These are phyloP conservation scores for Trachops cirrhosus DNA, from an alignment of 2,797 vertebrate species.

Conservation along the genomic window DNA sequence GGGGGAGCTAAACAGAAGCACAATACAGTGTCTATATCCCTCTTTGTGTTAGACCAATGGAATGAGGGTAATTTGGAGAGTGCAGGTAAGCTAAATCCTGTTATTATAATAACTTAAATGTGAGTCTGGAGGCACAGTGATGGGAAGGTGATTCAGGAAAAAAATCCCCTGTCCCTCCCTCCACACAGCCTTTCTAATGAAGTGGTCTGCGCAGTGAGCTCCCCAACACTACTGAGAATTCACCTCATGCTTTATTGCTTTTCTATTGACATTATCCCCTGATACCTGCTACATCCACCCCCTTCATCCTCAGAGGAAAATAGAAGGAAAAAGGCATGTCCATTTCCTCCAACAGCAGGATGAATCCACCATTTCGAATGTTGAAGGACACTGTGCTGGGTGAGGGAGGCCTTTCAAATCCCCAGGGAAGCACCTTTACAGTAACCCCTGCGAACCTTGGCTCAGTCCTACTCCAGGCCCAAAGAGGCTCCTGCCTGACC, in stretches of 20 bases:
- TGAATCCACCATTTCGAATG: background rate
- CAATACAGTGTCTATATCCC: constrained; percentile 42
- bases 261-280: background rate
- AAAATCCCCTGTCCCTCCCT: no score
- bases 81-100: constrained; percentile 24
- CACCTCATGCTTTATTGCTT: background rate
- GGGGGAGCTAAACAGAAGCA: constrained; percentile 50
- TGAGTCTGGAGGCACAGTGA: background rate
- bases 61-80: constrained; percentile 57
- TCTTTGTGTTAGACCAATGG: constrained; percentile 56
- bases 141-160: background rate
- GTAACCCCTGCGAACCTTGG: background rate
- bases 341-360: background rate
- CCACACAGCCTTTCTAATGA: background rate
- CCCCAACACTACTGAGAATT: background rate
- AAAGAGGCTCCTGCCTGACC: background rate
- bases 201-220: fast-evolving
- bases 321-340: background rate
- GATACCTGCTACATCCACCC: background rate
- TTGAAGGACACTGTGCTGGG: background rate
- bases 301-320: background rate
- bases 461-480: background rate
- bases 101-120: constrained; percentile 49
- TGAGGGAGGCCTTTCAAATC: no score
- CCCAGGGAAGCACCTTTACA: fast-evolving